phyloP scores from a whole-genome alignment of 2,888 invertebrate genomes.

The Amaurobius ferox region DNA sequence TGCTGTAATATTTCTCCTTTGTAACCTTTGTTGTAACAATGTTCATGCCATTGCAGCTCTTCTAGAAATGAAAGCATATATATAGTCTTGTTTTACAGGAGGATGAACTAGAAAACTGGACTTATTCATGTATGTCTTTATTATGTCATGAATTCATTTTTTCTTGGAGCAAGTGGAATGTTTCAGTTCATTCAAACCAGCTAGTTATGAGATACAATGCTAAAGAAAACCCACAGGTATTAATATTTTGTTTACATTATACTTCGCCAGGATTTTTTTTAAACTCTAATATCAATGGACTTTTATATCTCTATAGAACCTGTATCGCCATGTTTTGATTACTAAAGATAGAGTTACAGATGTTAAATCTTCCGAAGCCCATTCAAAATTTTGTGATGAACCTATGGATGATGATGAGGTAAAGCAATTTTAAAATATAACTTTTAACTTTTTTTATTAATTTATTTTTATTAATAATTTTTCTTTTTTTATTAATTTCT shows the following conservation, averaged over 20 bases:
- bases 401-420: slow-evolving; percentile 38
- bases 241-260: no score
- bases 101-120: slow-evolving; percentile 43
- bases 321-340: slow-evolving; percentile 26
- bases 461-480: no score
- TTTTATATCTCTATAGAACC: no score
- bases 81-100: slow-evolving; percentile 36
- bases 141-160: slow-evolving; percentile 47
- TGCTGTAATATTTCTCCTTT: no score
- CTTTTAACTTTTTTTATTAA: no score
- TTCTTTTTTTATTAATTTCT: no score
- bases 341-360: slow-evolving; percentile 28
- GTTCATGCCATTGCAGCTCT: no score
- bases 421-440: no score
- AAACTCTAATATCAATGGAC: no score
- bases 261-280: no score
- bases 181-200: slow-evolving; percentile 20
- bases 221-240: slow-evolving; percentile 1
- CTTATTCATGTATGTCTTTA: slow-evolving; percentile 59
- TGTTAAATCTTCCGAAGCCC: slow-evolving; percentile 51
- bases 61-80: no score
- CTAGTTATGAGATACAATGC: slow-evolving; percentile 35
- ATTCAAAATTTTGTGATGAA: slow-evolving; percentile 59
- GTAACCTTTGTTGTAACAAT: no score
- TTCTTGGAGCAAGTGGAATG: slow-evolving; percentile 62